phyloP scores from a whole-genome alignment of 1,140 invertebrate species.

The Halesus radiatus region DNA sequence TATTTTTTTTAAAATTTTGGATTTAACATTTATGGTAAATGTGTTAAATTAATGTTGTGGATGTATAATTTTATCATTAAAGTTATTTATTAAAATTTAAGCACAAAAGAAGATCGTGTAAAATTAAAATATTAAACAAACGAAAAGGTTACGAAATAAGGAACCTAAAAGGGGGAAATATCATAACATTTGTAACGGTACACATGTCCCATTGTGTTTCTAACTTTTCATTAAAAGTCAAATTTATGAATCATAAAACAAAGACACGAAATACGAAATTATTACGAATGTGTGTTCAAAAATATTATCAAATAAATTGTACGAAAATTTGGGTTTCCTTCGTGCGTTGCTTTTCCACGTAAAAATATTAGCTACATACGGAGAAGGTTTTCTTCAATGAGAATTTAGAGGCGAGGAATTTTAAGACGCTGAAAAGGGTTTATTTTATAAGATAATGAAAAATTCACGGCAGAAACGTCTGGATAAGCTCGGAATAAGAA shows the following conservation, averaged over 20 bases:
- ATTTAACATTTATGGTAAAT: too few relatives aligned
- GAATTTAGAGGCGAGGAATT: not conserved
- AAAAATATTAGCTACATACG: not conserved
- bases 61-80: too few relatives aligned
- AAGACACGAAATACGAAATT: not conserved
- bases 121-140: too few relatives aligned
- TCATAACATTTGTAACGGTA: too few relatives aligned
- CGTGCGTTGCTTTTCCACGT: not conserved
- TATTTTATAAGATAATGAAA: not conserved
- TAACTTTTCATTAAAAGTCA: not conserved
- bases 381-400: not conserved
- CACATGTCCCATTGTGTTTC: not conserved
- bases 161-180: too few relatives aligned
- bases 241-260: slow-evolving; percentile 1
- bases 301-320: not conserved
- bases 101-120: too few relatives aligned
- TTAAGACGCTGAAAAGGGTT: not conserved
- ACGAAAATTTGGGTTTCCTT: not conserved
- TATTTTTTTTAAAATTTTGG: too few relatives aligned
- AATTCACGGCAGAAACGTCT: too few relatives aligned
- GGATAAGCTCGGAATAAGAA: too few relatives aligned
- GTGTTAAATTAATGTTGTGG: too few relatives aligned
- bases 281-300: not conserved
- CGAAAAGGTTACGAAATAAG: too few relatives aligned
- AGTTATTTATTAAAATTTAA: too few relatives aligned